Evolutionary conservation across 2,888 invertebrate species (phyloP), one percentile per base, ranked within the genome.

Genomic region (Rosalia funebris): DNA sequence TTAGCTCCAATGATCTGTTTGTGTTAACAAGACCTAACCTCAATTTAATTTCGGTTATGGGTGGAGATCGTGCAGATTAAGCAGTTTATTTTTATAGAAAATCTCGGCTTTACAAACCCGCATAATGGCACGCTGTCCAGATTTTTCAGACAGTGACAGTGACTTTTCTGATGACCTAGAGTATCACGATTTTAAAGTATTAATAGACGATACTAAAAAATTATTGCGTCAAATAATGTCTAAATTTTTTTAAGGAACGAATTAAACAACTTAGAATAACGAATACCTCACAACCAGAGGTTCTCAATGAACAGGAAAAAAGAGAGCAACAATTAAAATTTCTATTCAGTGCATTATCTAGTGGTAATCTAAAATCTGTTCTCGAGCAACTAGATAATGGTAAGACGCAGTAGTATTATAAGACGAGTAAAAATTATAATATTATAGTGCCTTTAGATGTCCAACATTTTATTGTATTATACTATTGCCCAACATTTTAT

Each of bases 351-450:
- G 68, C 70, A 4, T 65, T 75, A 45, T 65, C 68, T 17, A 60
- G 37, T 36, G 69, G 67, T 25, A 63, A 68, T 36, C 25, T 65
- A 2, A 52, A 62, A n/a, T 52, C 20, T 9, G 64, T 75, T 7
- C 32, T 44, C 11, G 62, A 70, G 39, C 53, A 65, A 31, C 39
- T 75, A 44, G 78, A 82, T 0, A 82, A 83, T 71, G 64, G 76
- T 42, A 81, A 75, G 46, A 19, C 37, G n/a, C n/a, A n/a, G 25
- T 25, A 25, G 25, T 25, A 5, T 25, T 25, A 25, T n/a, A n/a
- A n/a, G n/a, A n/a, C n/a, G n/a, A n/a, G n/a, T n/a, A n/a, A n/a
- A n/a, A n/a, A n/a, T n/a, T n/a, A n/a, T n/a, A n/a, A n/a, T n/a
- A n/a, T n/a, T n/a, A n/a, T n/a, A n/a, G n/a, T n/a, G n/a, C n/a